Evolutionary conservation across 2,797 vertebrate species (phyloP), one percentile per base, ranked within the genome.

Genomic region (Molothrus aeneus): DNA sequence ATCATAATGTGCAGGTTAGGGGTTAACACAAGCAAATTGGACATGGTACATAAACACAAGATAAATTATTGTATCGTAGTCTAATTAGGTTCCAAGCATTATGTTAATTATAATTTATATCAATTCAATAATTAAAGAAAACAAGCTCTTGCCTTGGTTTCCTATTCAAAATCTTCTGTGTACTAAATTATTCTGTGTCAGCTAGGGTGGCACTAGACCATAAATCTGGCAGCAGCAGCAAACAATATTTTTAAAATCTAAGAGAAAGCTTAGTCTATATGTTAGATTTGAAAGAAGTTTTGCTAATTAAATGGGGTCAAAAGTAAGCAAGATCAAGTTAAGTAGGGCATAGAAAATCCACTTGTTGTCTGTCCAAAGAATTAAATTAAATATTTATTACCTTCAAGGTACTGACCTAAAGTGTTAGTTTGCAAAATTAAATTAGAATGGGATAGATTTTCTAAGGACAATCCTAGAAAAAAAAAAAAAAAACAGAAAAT

Each of bases 91-190:
- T 96, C 80, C 84, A 93, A 95, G 60, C 74, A 94, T 85, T 97
- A 96, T 94, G 94, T 94, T 98, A 97, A 98, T 97, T 98, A 95
- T 95, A 92, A 95, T 97, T 96, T 97, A 97, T 97, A 97, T 95
- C 85, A 97, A 97, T 96, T 95, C 95, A 97, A 97, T 97, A 97
- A 97, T 97, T 97, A 97, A 97, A 94, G 92, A 96, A 97, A 96
- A 91, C 92, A 97, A 94, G 77, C 34, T 93, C 43, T 92, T 97
- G 90, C n/a, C 96, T 95, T 82, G 75, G 75, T 96, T 96, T 96
- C 48, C 59, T 88, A 83, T 92, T 97, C 74, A 95, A 74, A 92
- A 38, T 94, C n/a, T 82, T 86, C 64, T 69, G 48, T 29, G 3
- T 90, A 83, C 15, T 93, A 92, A 94, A 92, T 97, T 95, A 93